phyloP scores from a whole-genome alignment of 2,797 vertebrate genomes.

The Lepilemur ruficaudatus region DNA sequence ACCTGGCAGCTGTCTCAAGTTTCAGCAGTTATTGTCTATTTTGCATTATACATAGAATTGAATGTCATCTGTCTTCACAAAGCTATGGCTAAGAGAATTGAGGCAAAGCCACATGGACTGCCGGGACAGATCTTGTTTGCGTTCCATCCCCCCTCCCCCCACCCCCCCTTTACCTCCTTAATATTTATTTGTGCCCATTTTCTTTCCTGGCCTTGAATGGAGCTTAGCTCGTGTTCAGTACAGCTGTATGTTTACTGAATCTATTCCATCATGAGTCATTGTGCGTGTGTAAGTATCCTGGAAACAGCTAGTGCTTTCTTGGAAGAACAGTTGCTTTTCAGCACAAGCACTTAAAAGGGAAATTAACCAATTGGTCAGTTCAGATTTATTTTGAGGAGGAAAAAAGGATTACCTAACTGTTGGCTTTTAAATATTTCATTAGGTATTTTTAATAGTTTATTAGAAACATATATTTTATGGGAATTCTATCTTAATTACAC shows the following conservation, averaged over 20 bases:
- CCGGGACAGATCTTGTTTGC: conserved; percentile 88
- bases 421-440: conserved; percentile 85
- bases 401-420: conserved; percentile 84
- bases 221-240: conserved; percentile 90
- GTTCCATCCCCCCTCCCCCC: conserved; percentile 82
- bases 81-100: conserved; percentile 88
- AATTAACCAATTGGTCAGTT: conserved; percentile 90
- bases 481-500: conserved; percentile 80
- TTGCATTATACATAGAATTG: conserved; percentile 91
- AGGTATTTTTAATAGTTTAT: conserved; percentile 85
- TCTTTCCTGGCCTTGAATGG: conserved; percentile 93
- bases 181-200: conserved; percentile 95
- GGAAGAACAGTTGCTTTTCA: conserved; percentile 91
- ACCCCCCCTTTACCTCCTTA: conserved; percentile 88
- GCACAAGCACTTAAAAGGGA: conserved; percentile 89
- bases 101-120: conserved; percentile 86
- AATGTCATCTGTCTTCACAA: conserved; percentile 93
- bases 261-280: conserved; percentile 92
- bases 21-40: conserved; percentile 95
- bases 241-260: conserved; percentile 93
- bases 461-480: conserved; percentile 82
- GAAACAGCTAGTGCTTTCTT: conserved; percentile 92
- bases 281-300: conserved; percentile 93
- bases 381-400: conserved; percentile 82
- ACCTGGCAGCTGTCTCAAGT: conserved; percentile 97